Percentiles rank a stretch among this genome's conserved stretches.
phyloP scores from a whole-genome alignment of 2,113 vertebrate species.

The Tyto alba region DNA sequence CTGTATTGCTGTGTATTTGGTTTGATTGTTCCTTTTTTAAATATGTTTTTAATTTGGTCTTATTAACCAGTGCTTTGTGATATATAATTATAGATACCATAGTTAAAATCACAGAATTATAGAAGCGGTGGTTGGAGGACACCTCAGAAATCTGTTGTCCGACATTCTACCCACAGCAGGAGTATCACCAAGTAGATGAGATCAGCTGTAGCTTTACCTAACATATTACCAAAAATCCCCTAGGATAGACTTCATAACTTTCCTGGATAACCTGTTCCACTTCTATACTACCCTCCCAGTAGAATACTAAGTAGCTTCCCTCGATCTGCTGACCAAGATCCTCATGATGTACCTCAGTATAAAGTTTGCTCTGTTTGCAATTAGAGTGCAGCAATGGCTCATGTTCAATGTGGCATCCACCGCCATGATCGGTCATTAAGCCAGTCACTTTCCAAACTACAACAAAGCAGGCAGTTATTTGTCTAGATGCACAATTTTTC shows the following conservation, averaged over 20 bases:
- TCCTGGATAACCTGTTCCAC: neutral
- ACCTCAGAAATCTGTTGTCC: neutral
- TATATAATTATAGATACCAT: neutral
- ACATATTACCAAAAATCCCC: neutral
- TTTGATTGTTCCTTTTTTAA: neutral
- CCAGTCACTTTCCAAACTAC: neutral
- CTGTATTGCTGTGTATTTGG: neutral
- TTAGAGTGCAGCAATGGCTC: neutral
- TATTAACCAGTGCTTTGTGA: neutral
- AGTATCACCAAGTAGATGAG: neutral
- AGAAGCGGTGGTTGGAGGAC: neutral
- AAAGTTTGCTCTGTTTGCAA: neutral
- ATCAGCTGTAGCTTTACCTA: neutral
- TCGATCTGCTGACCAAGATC: neutral
- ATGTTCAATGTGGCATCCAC: neutral
- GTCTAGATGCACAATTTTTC: neutral
- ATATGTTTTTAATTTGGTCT: neutral
- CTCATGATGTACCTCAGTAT: neutral
- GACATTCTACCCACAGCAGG: neutral
- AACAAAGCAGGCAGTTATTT: neutral
- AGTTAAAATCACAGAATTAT: neutral
- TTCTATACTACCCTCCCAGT: neutral
- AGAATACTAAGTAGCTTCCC: neutral
- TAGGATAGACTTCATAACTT: neutral
- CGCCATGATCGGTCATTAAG: accelerated